phyloP scores from a whole-genome alignment of 2,888 invertebrate species.

The Pseudoips prasinana region DNA sequence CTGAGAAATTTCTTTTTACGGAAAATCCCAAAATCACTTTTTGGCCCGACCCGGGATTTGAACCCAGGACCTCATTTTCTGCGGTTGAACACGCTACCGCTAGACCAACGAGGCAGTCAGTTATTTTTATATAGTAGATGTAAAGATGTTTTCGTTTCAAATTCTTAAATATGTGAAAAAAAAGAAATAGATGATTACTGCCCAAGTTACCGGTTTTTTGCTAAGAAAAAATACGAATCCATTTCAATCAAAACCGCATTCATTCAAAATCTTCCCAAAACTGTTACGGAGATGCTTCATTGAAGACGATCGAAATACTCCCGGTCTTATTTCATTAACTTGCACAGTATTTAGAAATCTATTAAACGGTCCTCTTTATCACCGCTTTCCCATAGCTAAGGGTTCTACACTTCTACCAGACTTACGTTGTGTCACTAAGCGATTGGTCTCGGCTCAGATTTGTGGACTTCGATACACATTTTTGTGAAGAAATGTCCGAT shows the following conservation, averaged over 20 bases:
- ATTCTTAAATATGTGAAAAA: too few relatives aligned
- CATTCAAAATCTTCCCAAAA: neutral
- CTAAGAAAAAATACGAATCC: too few relatives aligned
- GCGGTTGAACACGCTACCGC: too few relatives aligned
- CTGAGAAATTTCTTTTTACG: too few relatives aligned
- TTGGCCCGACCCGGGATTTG: too few relatives aligned
- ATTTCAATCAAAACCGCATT: neutral
- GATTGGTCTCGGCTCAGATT: constrained; percentile 54
- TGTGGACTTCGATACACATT: constrained; percentile 43
- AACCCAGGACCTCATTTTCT: too few relatives aligned
- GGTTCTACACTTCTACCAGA: constrained; percentile 44
- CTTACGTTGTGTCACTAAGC: constrained; percentile 59
- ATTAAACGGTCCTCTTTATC: constrained; percentile 46
- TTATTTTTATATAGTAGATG: too few relatives aligned
- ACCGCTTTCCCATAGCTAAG: constrained; percentile 56
- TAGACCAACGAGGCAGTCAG: too few relatives aligned
- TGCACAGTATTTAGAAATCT: constrained; percentile 26
- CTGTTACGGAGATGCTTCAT: neutral
- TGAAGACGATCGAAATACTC: neutral
- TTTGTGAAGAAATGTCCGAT: constrained; percentile 52
- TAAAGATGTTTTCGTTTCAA: too few relatives aligned
- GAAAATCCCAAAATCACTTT: too few relatives aligned
- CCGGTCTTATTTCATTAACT: constrained; percentile 14
- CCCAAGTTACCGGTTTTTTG: too few relatives aligned
- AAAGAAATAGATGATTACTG: too few relatives aligned